Evolutionary conservation across 2,888 invertebrate genomes (phyloP), one percentile per base, ranked within the genome.

Genomic region (Ennomos erosarius): DNA sequence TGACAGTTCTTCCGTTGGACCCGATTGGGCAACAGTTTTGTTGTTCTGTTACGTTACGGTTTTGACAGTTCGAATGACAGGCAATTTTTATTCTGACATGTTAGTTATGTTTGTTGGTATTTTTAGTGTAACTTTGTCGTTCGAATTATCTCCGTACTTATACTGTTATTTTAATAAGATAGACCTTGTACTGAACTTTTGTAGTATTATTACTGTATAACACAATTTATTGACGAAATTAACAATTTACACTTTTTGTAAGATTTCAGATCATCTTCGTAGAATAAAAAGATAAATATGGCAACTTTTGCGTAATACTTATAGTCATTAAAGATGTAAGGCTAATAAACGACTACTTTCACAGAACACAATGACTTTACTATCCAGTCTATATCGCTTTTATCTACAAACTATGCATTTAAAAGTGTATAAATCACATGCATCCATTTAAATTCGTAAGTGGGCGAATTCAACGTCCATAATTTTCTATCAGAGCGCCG

Each of bases 401-500:
- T 61, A 63, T 55, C 62, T 59, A 47, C 33, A 55, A 60, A 64
- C 39, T 47, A 68, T 50, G 53, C 56, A 60, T 57, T 65, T 65
- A 61, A 64, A 65, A 61, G 16, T 52, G 48, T 59, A 61, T 69
- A 67, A 69, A 69, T 67, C 63, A 67, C 59, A 49, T 43, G 26
- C 50, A 52, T 53, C 39, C 53, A 49, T 57, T 59, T 55, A 59
- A 59, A 56, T 57, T 53, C 55, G 45, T 55, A 57, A 55, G 69
- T 69, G 69, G 69, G 69, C 65, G 69, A 62, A 58, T 55, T 47
- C 51, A 47, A 55, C 40, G 57, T 60, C 62, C 64, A 61, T 69
- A 69, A 69, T 65, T 69, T 67, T 64, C 65, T 65, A 69, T 69
- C 63, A 63, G 65, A 52, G 55, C 54, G 48, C 74, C 72, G 71